Evolutionary conservation across 2,888 invertebrate species (phyloP).

Genomic region (Spilarctia lutea): DNA sequence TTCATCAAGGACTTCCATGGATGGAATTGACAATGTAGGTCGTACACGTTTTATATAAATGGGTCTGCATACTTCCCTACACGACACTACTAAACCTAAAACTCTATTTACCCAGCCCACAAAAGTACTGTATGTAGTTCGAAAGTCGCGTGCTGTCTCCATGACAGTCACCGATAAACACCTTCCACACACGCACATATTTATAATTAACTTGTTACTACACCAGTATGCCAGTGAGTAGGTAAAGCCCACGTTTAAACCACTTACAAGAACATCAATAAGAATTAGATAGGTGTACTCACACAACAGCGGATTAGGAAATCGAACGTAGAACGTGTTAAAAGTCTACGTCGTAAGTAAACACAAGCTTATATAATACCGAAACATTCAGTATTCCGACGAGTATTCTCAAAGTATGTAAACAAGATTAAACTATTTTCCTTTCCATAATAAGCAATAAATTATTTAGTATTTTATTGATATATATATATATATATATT

Average conservation of each 20-base stretch:
- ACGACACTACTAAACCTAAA: not conserved
- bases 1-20: not conserved
- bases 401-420: not conserved
- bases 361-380: not conserved
- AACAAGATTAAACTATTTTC: not conserved
- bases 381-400: not conserved
- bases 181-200: constrained; percentile 47
- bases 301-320: not conserved
- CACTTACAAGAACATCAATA: constrained; percentile 23
- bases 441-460: too few relatives aligned
- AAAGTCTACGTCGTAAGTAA: too few relatives aligned
- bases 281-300: not conserved
- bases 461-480: too few relatives aligned
- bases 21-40: not conserved
- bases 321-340: not conserved
- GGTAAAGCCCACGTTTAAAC: constrained; percentile 37
- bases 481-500: too few relatives aligned
- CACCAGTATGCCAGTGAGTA: constrained; percentile 34
- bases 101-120: constrained; percentile 6
- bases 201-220: constrained; percentile 55
- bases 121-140: constrained; percentile 3
- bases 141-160: constrained; percentile 40
- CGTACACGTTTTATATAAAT: not conserved
- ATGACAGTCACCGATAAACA: constrained; percentile 44
- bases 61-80: not conserved